These are phyloP conservation scores for Suillia variegata DNA, from an alignment of 2,888 invertebrate genomes.

Conservation along the genomic window DNA sequence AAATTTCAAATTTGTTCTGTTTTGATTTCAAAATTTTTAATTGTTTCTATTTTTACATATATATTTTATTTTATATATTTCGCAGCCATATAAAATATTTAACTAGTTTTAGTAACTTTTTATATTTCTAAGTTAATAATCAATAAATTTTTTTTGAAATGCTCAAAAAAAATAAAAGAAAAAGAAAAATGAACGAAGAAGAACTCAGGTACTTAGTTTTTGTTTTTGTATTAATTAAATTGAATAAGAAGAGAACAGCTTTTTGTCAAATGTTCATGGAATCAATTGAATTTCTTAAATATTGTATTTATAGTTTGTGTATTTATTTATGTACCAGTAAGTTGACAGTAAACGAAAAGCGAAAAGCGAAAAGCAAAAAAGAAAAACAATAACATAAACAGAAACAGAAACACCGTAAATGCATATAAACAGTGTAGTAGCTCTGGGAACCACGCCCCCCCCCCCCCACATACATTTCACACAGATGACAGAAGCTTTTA, in stretches of 20 bases:
- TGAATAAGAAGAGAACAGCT: too few species aligned
- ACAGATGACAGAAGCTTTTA: conserved; percentile 15
- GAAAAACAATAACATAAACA: too few species aligned
- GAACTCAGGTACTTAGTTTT: conserved; percentile 61
- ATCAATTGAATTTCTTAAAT: too few species aligned
- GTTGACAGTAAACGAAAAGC: background rate
- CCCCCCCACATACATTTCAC: conserved; percentile 7
- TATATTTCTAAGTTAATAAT: conserved; percentile 18
- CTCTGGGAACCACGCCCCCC: conserved; percentile 10
- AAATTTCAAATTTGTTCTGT: conserved; percentile 23
- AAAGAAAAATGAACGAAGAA: conserved; percentile 31
- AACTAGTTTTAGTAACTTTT: conserved; percentile 25
- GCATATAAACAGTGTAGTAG: too few species aligned
- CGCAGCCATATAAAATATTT: conserved; percentile 43
- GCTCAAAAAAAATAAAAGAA: conserved; percentile 23
- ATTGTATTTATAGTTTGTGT: background rate
- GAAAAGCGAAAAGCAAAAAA: too few species aligned
- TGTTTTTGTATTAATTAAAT: conserved; percentile 34
- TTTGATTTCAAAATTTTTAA: conserved; percentile 19
- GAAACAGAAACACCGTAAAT: too few species aligned
- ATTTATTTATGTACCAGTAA: background rate
- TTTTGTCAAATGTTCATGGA: too few species aligned
- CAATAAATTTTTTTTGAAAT: conserved; percentile 15
- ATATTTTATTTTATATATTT: conserved; percentile 24
- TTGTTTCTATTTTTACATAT: conserved; percentile 6